These are phyloP conservation scores for Monopterus albus DNA, from an alignment of 2,113 vertebrate species.

Conservation along the genomic window DNA sequence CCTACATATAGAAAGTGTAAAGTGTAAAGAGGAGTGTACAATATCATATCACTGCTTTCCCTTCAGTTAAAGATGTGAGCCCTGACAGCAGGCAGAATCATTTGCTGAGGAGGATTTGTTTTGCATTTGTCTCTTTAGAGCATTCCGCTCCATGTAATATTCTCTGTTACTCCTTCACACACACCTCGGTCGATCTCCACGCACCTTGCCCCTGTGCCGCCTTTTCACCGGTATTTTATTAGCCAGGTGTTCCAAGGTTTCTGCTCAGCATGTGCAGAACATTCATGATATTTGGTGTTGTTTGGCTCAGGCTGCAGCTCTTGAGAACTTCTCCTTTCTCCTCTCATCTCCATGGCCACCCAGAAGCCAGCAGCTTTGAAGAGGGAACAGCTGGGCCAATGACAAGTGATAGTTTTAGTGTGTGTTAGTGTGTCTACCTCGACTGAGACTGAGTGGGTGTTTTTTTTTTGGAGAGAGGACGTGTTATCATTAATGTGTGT, in stretches of 20 bases:
- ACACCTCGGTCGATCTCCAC: too few relatives aligned
- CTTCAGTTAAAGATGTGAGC: background rate
- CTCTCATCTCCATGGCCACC: slow-evolving; percentile 69
- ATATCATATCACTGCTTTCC: background rate
- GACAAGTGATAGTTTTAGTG: slow-evolving; percentile 74
- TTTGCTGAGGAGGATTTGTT: background rate
- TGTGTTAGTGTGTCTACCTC: slow-evolving; percentile 43
- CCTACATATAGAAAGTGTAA: too few relatives aligned
- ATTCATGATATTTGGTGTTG: slow-evolving; percentile 48
- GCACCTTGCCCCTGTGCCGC: slow-evolving; percentile 11
- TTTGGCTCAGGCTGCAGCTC: slow-evolving; percentile 47
- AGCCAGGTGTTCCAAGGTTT: slow-evolving; percentile 18
- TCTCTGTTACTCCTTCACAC: background rate
- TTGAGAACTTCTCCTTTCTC: slow-evolving; percentile 52
- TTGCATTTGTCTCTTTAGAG: background rate
- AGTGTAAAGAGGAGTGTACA: background rate
- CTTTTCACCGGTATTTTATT: slow-evolving; percentile 33
- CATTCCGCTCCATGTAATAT: background rate
- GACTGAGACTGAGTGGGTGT: slow-evolving; percentile 50
- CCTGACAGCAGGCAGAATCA: background rate
- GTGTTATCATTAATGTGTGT: slow-evolving; percentile 54
- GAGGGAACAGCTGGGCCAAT: slow-evolving; percentile 73
- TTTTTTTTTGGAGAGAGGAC: slow-evolving; percentile 49
- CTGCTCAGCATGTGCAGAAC: slow-evolving; percentile 27
- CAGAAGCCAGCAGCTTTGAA: slow-evolving; percentile 74